These are phyloP conservation scores for Nixonia krombeini DNA, from an alignment of 1,140 invertebrate species.

Conservation along the genomic window DNA sequence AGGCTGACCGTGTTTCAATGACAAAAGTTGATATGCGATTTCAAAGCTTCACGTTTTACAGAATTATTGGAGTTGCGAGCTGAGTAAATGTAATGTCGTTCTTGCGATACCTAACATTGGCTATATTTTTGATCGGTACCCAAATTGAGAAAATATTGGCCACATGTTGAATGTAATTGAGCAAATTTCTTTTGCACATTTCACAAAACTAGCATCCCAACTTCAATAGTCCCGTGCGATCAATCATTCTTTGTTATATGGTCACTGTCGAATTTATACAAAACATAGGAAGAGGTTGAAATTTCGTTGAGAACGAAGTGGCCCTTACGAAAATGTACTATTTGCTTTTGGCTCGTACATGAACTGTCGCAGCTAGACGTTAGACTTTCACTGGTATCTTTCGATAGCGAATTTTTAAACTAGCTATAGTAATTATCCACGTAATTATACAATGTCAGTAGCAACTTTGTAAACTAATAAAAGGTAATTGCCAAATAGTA, in stretches of 20 bases:
- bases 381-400: no score
- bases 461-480: no score
- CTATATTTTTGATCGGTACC: no score
- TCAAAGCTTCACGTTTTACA: not conserved
- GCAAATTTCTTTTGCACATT: no score
- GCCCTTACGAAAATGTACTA: slow-evolving; percentile 26
- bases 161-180: no score
- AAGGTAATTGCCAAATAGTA: slow-evolving; percentile 24
- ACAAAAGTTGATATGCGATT: not conserved
- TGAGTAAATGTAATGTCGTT: not conserved
- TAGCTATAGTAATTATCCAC: no score
- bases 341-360: slow-evolving; percentile 13
- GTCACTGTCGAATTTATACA: not conserved
- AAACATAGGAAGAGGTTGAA: not conserved
- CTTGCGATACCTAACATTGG: not conserved
- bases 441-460: no score
- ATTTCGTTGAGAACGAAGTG: slow-evolving; percentile 19
- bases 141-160: no score
- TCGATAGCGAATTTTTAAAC: no score
- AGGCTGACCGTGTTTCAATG: slow-evolving; percentile 1
- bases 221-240: not conserved
- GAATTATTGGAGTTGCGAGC: slow-evolving; percentile 3
- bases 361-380: slow-evolving; percentile 10
- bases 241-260: not conserved
- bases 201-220: no score